These are phyloP conservation scores for Palaemon carinicauda DNA, from an alignment of 1,140 invertebrate genomes.

Conservation along the genomic window DNA sequence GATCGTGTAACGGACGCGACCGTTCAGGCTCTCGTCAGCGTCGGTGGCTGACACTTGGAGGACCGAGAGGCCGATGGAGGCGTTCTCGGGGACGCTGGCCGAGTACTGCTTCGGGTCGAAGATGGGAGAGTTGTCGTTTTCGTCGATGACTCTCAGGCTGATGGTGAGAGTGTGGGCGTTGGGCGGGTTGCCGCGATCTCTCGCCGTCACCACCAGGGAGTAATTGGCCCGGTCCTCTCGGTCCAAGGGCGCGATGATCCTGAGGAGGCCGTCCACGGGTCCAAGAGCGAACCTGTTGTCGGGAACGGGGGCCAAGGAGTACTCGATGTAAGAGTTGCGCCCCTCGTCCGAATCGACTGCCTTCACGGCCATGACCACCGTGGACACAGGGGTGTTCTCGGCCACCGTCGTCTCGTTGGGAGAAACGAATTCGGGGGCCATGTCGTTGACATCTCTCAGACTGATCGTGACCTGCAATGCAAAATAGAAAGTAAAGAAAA, in stretches of 20 bases:
- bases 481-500: background rate
- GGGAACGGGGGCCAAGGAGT: slow-evolving; percentile 71
- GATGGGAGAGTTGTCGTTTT: slow-evolving; percentile 92
- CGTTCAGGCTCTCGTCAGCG: slow-evolving; percentile 87
- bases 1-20: slow-evolving; percentile 86
- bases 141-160: slow-evolving; percentile 81
- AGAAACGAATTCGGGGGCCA: slow-evolving; percentile 88
- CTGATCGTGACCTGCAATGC: slow-evolving; percentile 80
- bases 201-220: slow-evolving; percentile 80
- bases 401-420: slow-evolving; percentile 75
- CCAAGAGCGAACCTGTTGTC: slow-evolving; percentile 82
- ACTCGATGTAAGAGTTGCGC: slow-evolving; percentile 91
- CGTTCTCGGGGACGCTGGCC: slow-evolving; percentile 88
- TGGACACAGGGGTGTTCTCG: slow-evolving; percentile 89
- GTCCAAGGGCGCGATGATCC: slow-evolving; percentile 83
- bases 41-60: slow-evolving; percentile 92
- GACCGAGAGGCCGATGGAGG: slow-evolving; percentile 89
- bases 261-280: slow-evolving; percentile 83
- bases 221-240: slow-evolving; percentile 85
- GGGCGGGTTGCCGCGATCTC: slow-evolving; percentile 87
- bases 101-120: slow-evolving; percentile 90
- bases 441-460: slow-evolving; percentile 93
- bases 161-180: slow-evolving; percentile 76
- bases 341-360: slow-evolving; percentile 93
- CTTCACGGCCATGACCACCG: slow-evolving; percentile 88